Evolutionary conservation across 2,113 vertebrate genomes (phyloP).

Genomic region (Phalacrocorax aristotelis): DNA sequence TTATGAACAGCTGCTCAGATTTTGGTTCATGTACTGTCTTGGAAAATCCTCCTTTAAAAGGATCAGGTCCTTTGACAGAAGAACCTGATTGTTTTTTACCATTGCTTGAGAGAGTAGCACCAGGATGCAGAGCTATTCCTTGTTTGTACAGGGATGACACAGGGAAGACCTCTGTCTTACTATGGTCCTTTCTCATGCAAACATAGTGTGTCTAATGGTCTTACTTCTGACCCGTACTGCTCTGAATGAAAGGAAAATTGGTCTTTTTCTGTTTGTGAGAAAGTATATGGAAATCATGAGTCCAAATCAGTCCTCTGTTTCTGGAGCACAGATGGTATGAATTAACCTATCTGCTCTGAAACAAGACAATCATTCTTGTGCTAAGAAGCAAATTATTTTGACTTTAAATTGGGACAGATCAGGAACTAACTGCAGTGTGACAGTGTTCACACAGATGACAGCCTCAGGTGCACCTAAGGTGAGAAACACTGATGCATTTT

Average conservation of each 20-base stretch:
- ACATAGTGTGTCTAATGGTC: too few species aligned
- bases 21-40: background rate
- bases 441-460: background rate
- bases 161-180: background rate
- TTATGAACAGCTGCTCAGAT: background rate
- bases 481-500: background rate
- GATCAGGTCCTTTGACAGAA: background rate
- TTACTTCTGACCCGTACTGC: background rate
- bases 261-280: background rate
- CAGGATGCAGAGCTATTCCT: background rate
- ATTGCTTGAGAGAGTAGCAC: background rate
- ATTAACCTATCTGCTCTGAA: background rate
- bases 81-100: background rate
- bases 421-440: background rate
- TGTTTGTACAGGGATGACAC: background rate
- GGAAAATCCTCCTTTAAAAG: background rate
- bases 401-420: background rate
- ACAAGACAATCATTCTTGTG: background rate
- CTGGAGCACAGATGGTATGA: background rate
- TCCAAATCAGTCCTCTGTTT: background rate
- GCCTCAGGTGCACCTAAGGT: background rate
- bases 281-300: background rate
- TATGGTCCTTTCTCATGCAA: background rate
- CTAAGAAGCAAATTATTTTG: background rate
- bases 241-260: background rate